Conservation (phyloP, 2,113 vertebrate species). For the Siniperca knerii region DNA sequence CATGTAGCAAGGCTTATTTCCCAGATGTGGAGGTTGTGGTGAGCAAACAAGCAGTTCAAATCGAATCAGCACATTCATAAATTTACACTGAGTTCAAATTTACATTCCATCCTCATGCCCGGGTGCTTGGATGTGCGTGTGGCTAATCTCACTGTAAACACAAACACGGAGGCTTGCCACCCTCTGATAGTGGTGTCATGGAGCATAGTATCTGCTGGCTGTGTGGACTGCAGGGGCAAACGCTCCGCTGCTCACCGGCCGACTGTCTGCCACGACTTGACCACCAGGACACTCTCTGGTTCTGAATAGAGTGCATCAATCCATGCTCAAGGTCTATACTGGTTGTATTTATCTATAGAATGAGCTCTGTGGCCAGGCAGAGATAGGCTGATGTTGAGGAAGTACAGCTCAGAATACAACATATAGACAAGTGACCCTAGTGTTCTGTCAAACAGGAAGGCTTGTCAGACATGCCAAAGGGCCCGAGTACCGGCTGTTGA, state of each 20-base stretch:
- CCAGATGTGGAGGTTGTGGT: slow-evolving; percentile 40
- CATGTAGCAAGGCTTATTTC: slow-evolving; percentile 46
- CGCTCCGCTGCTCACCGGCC: slow-evolving; percentile 48
- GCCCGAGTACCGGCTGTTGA: background rate
- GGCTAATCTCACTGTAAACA: slow-evolving; percentile 72
- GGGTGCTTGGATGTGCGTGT: slow-evolving; percentile 35
- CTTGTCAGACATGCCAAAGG: background rate
- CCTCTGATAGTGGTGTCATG: slow-evolving; percentile 58
- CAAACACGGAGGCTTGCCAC: slow-evolving; percentile 49
- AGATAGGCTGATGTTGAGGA: background rate
- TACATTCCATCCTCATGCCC: slow-evolving; percentile 56
- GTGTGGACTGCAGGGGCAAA: slow-evolving; percentile 32
- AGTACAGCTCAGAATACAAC: background rate
- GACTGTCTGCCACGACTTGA: slow-evolving; percentile 40
- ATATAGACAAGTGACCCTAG: background rate
- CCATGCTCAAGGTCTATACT: slow-evolving; percentile 7
- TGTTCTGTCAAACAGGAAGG: background rate
- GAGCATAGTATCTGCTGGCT: slow-evolving; percentile 52
- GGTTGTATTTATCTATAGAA: slow-evolving; percentile 31
- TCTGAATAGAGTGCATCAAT: slow-evolving; percentile 39
- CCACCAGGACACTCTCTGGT: slow-evolving; percentile 26
- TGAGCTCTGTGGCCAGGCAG: background rate
- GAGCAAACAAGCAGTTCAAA: slow-evolving; percentile 63
- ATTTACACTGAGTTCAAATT: slow-evolving; percentile 64
- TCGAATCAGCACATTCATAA: slow-evolving; percentile 66